phyloP scores from a whole-genome alignment of 2,797 vertebrate genomes.

The Sebastes oblongus region DNA sequence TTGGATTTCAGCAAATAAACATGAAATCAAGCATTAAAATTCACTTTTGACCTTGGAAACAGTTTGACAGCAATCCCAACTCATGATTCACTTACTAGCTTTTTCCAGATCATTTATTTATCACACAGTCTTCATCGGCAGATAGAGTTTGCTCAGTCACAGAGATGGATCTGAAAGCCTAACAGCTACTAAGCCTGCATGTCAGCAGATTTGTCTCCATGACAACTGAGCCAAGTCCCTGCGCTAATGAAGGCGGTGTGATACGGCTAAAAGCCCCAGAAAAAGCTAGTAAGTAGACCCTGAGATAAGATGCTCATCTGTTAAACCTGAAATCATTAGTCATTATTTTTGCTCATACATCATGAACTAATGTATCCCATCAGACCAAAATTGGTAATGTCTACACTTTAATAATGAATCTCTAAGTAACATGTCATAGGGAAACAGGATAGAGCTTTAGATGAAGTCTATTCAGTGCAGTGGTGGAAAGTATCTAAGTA shows the following conservation, averaged over 20 bases:
- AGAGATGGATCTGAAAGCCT: background rate
- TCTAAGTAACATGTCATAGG: no score
- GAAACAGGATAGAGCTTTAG: no score
- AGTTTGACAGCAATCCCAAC: background rate
- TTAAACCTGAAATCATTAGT: background rate
- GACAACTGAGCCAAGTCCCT: constrained; percentile 20
- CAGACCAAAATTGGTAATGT: background rate
- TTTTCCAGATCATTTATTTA: background rate
- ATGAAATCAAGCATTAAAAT: background rate
- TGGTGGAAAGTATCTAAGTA: no score
- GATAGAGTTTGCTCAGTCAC: constrained; percentile 3
- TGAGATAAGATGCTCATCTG: background rate
- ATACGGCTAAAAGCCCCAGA: background rate
- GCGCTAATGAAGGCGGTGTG: background rate
- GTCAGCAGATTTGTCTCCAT: constrained; percentile 12
- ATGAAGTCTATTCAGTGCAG: no score
- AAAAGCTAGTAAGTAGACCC: background rate
- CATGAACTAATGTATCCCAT: background rate
- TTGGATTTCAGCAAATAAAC: background rate
- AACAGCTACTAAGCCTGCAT: background rate
- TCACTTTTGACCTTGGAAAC: background rate
- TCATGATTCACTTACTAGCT: background rate
- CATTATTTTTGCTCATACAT: background rate
- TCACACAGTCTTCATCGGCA: background rate
- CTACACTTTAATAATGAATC: background rate